These are phyloP conservation scores for Leptinotarsa rubiginosa DNA, from an alignment of 2,888 invertebrate species.

Conservation along the genomic window DNA sequence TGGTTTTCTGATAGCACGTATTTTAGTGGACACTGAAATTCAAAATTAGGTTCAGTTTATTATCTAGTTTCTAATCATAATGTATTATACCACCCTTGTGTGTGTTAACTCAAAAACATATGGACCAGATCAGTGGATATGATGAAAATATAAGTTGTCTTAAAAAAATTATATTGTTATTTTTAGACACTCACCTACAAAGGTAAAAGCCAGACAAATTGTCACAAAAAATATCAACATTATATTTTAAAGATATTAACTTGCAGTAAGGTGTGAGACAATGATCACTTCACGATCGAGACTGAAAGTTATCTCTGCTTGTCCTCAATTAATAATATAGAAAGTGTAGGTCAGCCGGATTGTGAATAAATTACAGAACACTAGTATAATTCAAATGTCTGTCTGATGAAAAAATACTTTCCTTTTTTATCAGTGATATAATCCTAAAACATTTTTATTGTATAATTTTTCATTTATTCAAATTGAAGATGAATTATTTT, in stretches of 20 bases:
- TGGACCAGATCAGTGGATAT: no score
- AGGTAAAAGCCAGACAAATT: background rate
- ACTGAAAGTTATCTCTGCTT: slow-evolving; percentile 37
- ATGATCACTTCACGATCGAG: slow-evolving; percentile 24
- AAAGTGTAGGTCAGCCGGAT: slow-evolving; percentile 24
- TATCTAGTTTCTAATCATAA: no score
- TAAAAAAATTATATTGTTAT: no score
- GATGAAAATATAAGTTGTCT: no score
- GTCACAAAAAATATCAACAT: slow-evolving; percentile 21
- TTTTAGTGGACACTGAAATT: no score
- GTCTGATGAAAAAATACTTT: slow-evolving; percentile 9
- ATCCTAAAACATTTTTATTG: no score
- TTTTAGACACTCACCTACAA: slow-evolving; percentile 16
- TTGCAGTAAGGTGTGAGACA: background rate
- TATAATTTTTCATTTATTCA: no score
- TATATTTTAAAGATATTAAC: background rate
- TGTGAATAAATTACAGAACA: slow-evolving; percentile 22
- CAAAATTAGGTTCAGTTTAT: no score
- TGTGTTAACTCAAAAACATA: no score
- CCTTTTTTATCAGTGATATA: background rate
- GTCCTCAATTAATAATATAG: slow-evolving; percentile 28
- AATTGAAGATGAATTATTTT: no score
- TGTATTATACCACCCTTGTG: no score
- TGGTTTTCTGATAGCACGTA: no score
- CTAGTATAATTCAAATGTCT: background rate